Conservation (phyloP, 2,797 vertebrate genomes). For the Lophius americanus region DNA sequence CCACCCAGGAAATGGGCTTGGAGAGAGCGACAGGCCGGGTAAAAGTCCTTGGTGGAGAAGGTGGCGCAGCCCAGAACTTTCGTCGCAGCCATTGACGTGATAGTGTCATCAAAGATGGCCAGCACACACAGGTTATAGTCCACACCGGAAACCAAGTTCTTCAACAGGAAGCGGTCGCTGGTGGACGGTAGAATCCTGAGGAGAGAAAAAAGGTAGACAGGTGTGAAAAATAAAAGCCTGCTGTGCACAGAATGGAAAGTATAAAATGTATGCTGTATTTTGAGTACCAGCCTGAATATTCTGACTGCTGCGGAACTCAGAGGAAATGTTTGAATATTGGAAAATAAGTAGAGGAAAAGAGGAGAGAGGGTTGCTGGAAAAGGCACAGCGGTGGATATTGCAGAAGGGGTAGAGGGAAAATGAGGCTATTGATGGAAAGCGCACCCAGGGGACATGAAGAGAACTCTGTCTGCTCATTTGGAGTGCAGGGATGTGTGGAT, state of each 20-base stretch:
- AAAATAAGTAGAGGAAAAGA: conserved; percentile 25
- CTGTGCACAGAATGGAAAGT: not conserved
- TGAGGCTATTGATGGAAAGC: conserved; percentile 72
- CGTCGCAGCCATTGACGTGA: conserved; percentile 87
- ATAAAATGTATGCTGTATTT: conserved; percentile 6
- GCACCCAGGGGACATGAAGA: conserved; percentile 65
- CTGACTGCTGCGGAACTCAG: conserved; percentile 3
- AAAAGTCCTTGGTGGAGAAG: conserved; percentile 90
- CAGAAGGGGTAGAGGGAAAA: conserved; percentile 63
- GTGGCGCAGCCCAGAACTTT: conserved; percentile 90
- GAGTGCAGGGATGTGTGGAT: conserved; percentile 40
- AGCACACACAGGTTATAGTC: conserved; percentile 92
- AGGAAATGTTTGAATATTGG: conserved; percentile 21
- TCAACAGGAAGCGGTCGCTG: conserved; percentile 87
- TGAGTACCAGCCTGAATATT: conserved; percentile 19
- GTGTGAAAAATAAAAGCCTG: not conserved
- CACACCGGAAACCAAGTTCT: conserved; percentile 88
- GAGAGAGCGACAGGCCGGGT: conserved; percentile 88
- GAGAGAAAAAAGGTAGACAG: conserved; percentile 8
- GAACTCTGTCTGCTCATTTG: conserved; percentile 69
- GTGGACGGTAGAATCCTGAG: conserved; percentile 89
- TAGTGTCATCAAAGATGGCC: conserved; percentile 88
- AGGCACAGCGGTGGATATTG: conserved; percentile 46
- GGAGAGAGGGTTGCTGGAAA: conserved; percentile 38
- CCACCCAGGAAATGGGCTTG: conserved; percentile 92